Conservation (phyloP, 2,113 vertebrate genomes). For the Butorides virescens region DNA sequence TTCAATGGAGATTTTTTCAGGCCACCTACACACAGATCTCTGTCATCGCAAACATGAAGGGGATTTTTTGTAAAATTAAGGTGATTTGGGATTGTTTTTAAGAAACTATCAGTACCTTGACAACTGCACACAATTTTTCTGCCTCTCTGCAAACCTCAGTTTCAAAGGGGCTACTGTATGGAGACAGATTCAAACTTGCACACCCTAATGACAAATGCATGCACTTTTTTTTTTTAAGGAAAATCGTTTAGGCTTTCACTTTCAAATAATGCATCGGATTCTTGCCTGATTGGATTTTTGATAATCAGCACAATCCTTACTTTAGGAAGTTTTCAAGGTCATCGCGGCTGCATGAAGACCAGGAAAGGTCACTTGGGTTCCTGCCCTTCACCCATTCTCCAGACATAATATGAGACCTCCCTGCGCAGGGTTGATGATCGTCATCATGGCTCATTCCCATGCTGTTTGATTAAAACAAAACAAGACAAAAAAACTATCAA, state of each 20-base stretch:
- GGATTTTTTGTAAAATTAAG: not conserved
- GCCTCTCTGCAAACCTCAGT: not conserved
- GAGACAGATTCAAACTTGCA: not conserved
- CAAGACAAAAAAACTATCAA: not conserved
- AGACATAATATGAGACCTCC: constrained; percentile 96
- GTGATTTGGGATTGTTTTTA: not conserved
- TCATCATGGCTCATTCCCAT: constrained; percentile 98
- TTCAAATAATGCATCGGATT: not conserved
- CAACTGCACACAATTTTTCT: not conserved
- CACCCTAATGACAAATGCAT: not conserved
- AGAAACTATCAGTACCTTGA: not conserved
- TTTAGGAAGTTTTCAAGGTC: constrained; percentile 95
- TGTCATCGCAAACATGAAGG: not conserved
- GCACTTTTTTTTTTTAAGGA: not conserved
- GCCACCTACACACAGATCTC: not conserved
- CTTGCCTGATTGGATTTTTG: not conserved
- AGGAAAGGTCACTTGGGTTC: constrained; percentile 95
- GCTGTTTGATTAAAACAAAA: constrained; percentile 67
- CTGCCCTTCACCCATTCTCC: constrained; percentile 98
- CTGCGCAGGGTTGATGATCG: constrained; percentile 86
- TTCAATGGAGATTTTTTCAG: not conserved
- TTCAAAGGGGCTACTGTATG: not conserved
- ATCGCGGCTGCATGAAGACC: constrained; percentile 94
- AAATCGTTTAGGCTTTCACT: not conserved
- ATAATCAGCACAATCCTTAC: constrained; percentile 71